A percentile compares a stretch with the other conserved stretches of the same genome.
phyloP scores from a whole-genome alignment of 2,888 invertebrate species.

The Helleia helle region DNA sequence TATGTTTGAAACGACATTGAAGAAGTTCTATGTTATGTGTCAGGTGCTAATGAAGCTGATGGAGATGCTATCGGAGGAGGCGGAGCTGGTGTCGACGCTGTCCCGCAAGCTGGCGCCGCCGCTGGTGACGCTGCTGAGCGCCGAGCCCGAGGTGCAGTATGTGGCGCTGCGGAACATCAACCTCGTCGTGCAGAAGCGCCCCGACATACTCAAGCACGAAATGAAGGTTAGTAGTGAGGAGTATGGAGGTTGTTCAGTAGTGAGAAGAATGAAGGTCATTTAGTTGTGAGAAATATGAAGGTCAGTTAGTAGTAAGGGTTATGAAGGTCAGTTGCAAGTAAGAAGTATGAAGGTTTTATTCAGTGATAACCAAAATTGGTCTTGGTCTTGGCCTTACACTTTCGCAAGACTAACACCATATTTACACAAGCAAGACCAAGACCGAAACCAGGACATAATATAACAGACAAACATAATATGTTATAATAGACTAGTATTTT shows the following conservation, averaged over 20 bases:
- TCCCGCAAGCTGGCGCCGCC: conserved; percentile 99
- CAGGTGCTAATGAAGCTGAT: conserved; percentile 96
- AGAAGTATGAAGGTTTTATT: neutral
- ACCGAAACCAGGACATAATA: too few species aligned
- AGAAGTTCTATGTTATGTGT: too few species aligned
- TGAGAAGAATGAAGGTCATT: too few species aligned
- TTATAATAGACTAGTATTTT: too few species aligned
- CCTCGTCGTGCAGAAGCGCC: conserved; percentile 98
- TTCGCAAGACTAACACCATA: too few species aligned
- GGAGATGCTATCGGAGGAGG: conserved; percentile 95
- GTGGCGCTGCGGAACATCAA: conserved; percentile 99
- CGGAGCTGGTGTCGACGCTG: conserved; percentile 94
- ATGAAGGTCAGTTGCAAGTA: conserved; percentile 98
- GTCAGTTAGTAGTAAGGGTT: too few species aligned
- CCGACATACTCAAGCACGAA: conserved; percentile 98
- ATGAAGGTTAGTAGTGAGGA: conserved; percentile 97
- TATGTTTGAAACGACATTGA: too few species aligned
- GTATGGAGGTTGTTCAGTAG: too few species aligned
- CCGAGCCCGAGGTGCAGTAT: conserved; percentile 99
- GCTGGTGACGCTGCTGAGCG: conserved; percentile 95
- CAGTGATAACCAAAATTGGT: too few species aligned
- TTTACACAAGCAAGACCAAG: too few species aligned
- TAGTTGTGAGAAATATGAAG: conserved; percentile 93
- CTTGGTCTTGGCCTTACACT: too few species aligned
- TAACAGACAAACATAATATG: too few species aligned